These are phyloP conservation scores for Equus przewalskii DNA, from an alignment of 2,113 vertebrate species.

Conservation along the genomic window DNA sequence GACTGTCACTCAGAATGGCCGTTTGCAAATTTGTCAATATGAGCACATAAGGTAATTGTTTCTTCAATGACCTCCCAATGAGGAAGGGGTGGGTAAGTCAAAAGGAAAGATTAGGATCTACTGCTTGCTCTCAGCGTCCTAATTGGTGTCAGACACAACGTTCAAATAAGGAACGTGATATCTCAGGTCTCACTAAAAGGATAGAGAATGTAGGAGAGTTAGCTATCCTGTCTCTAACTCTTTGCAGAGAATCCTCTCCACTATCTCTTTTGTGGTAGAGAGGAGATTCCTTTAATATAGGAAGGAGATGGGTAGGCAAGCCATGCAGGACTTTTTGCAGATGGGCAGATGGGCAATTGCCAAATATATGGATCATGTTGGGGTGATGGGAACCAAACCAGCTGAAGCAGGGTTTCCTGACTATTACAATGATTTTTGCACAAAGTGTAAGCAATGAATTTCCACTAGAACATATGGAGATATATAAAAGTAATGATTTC, in stretches of 20 bases:
- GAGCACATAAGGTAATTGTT: background rate
- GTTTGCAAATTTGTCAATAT: background rate
- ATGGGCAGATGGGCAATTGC: background rate
- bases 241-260: background rate
- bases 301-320: background rate
- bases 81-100: background rate
- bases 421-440: background rate
- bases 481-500: background rate
- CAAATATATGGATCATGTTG: background rate
- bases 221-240: background rate
- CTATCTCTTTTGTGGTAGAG: background rate
- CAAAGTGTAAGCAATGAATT: background rate
- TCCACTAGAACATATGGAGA: background rate
- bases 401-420: background rate
- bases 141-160: background rate
- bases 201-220: background rate
- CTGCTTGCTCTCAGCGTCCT: background rate
- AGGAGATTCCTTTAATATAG: background rate
- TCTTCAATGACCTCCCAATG: background rate
- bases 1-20: background rate
- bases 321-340: background rate
- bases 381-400: background rate
- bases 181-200: background rate
- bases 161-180: background rate
- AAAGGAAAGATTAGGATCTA: background rate